These are phyloP conservation scores for Pygmarrhopalites habei DNA, from an alignment of 1,140 invertebrate genomes.

Conservation along the genomic window DNA sequence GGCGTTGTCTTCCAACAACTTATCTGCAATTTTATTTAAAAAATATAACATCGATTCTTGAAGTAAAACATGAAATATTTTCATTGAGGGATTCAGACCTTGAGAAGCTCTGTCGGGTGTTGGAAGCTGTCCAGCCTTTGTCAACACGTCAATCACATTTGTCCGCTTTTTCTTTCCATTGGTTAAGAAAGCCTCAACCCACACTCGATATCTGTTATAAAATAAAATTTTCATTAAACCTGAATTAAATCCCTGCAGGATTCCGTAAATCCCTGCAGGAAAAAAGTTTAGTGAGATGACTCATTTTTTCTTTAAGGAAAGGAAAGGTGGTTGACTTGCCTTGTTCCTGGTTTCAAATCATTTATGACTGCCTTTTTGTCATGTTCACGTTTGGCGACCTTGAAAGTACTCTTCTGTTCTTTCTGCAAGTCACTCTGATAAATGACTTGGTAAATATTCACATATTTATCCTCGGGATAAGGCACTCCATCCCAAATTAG, in stretches of 20 bases:
- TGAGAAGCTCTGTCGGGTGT: constrained; percentile 46
- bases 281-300: no score
- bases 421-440: constrained; percentile 63
- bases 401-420: constrained; percentile 72
- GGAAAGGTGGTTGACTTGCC: constrained; percentile 42
- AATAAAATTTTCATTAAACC: no score
- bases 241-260: no score
- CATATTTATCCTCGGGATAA: constrained; percentile 77
- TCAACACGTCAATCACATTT: constrained; percentile 79
- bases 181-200: constrained; percentile 77
- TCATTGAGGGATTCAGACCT: constrained; percentile 28
- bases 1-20: constrained; percentile 13
- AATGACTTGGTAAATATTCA: constrained; percentile 80
- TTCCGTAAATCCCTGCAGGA: no score
- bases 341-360: constrained; percentile 69
- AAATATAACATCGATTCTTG: no score
- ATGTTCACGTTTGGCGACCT: constrained; percentile 70
- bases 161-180: constrained; percentile 78
- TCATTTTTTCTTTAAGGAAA: no score
- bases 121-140: constrained; percentile 61
- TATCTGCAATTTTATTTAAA: constrained; percentile 4
- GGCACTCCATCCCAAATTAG: constrained; percentile 74
- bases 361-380: constrained; percentile 59
- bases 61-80: no score
- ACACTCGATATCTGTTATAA: constrained; percentile 70